These are phyloP conservation scores for Neolamprologus falcicula DNA, from an alignment of 2,113 vertebrate species.

Conservation along the genomic window DNA sequence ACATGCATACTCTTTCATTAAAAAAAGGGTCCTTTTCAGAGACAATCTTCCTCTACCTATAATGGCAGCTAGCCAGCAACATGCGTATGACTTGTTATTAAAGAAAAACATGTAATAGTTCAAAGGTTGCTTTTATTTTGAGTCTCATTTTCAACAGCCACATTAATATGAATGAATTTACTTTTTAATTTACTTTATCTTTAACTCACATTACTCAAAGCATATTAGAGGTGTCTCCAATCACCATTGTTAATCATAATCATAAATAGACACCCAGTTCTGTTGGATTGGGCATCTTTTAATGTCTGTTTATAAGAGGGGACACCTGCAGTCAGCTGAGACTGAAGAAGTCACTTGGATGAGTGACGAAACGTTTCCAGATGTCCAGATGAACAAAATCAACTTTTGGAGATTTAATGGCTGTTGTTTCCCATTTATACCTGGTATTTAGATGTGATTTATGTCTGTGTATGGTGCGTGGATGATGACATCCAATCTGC, in stretches of 20 bases:
- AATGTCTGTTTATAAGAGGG: not conserved
- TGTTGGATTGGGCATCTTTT: not conserved
- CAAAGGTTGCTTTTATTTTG: not conserved
- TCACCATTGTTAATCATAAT: not conserved
- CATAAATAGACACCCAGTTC: not conserved
- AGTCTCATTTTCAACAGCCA: not conserved
- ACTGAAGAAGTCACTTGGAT: not conserved
- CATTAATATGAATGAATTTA: not conserved
- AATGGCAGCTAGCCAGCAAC: not conserved
- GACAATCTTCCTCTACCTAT: accelerated
- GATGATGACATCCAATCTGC: not conserved
- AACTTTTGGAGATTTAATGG: not conserved
- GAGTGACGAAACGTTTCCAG: not conserved
- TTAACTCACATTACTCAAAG: not conserved
- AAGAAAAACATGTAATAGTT: not conserved
- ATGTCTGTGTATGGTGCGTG: accelerated
- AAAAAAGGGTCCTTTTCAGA: not conserved
- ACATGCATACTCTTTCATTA: not conserved
- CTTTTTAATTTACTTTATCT: not conserved
- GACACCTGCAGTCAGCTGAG: not conserved
- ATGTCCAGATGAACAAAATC: not conserved
- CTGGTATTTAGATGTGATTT: not conserved
- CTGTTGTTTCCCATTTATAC: not conserved
- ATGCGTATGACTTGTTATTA: not conserved
- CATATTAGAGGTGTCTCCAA: not conserved